Evolutionary conservation across 2,888 invertebrate genomes (phyloP).

Genomic region (Sylvicola cinctus): DNA sequence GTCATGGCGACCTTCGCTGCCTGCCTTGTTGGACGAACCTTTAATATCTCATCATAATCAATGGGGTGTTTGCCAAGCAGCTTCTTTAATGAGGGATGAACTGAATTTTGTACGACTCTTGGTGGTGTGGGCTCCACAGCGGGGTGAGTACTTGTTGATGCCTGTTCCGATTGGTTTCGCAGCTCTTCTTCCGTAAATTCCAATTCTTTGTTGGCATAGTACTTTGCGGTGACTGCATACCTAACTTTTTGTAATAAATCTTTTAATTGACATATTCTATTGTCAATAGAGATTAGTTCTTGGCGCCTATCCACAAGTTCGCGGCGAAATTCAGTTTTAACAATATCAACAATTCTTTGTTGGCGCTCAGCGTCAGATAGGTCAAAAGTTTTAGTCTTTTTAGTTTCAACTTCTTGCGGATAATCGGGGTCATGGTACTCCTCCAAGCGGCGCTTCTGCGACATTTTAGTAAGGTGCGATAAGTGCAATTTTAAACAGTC

Average conservation of each 20-base stretch:
- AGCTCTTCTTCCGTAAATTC: slow-evolving; percentile 21
- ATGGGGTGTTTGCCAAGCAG: slow-evolving; percentile 38
- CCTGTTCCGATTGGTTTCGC: slow-evolving; percentile 12
- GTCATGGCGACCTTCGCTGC: slow-evolving; percentile 27
- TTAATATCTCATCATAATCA: slow-evolving; percentile 28
- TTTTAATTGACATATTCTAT: slow-evolving; percentile 34
- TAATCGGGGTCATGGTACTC: slow-evolving; percentile 42
- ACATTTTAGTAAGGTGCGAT: slow-evolving; percentile 5
- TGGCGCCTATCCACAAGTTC: slow-evolving; percentile 47
- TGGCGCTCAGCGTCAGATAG: slow-evolving; percentile 22
- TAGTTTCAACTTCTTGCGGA: slow-evolving; percentile 15
- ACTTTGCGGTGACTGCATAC: slow-evolving; percentile 35
- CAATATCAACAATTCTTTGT: slow-evolving; percentile 35
- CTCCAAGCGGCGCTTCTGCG: slow-evolving; percentile 20
- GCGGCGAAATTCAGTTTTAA: slow-evolving; percentile 47
- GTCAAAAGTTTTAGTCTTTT: not conserved
- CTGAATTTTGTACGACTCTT: slow-evolving; percentile 23
- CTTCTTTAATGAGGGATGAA: slow-evolving; percentile 61
- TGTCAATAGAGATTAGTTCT: slow-evolving; percentile 49
- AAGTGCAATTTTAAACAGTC: no score
- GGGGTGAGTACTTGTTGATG: slow-evolving; percentile 7
- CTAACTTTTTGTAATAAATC: slow-evolving; percentile 36
- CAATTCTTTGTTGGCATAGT: slow-evolving; percentile 34
- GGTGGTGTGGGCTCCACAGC: not conserved
- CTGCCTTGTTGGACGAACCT: slow-evolving; percentile 26